Conservation (phyloP, 2,113 vertebrate genomes). For the Xiphophorus maculatus region DNA sequence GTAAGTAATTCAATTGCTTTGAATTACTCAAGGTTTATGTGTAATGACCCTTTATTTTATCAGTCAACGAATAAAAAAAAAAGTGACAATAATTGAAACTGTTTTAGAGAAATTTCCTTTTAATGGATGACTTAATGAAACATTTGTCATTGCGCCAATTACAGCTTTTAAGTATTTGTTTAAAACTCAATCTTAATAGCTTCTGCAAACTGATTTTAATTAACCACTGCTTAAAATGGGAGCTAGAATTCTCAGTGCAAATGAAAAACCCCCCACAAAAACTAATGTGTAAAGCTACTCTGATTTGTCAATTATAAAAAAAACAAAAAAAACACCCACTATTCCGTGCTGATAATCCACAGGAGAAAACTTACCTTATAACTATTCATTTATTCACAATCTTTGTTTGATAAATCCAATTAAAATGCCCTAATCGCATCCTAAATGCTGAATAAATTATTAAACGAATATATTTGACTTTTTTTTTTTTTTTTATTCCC, state of each 20-base stretch:
- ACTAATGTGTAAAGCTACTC: background rate
- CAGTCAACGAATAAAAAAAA: too few species aligned
- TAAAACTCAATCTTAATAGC: background rate
- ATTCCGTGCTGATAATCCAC: background rate
- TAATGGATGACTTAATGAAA: background rate
- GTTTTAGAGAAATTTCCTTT: background rate
- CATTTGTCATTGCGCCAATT: background rate
- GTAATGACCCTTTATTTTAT: too few species aligned
- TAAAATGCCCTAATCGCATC: background rate
- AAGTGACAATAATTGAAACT: background rate
- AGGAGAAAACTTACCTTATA: background rate
- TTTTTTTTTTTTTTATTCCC: background rate
- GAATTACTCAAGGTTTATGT: background rate
- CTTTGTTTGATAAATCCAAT: background rate
- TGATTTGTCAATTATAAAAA: background rate
- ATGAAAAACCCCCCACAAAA: background rate
- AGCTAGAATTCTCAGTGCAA: background rate
- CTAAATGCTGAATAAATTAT: background rate
- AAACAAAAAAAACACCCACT: too few species aligned
- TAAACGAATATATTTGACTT: background rate
- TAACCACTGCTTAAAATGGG: background rate
- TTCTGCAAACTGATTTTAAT: background rate
- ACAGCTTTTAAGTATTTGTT: background rate
- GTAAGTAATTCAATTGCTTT: too few species aligned
- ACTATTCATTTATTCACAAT: slow-evolving; percentile 11